A percentile compares a stretch with the other conserved stretches of the same genome.
Evolutionary conservation across 2,888 invertebrate genomes (phyloP).

Genomic region (Andrena chrysosceles): DNA sequence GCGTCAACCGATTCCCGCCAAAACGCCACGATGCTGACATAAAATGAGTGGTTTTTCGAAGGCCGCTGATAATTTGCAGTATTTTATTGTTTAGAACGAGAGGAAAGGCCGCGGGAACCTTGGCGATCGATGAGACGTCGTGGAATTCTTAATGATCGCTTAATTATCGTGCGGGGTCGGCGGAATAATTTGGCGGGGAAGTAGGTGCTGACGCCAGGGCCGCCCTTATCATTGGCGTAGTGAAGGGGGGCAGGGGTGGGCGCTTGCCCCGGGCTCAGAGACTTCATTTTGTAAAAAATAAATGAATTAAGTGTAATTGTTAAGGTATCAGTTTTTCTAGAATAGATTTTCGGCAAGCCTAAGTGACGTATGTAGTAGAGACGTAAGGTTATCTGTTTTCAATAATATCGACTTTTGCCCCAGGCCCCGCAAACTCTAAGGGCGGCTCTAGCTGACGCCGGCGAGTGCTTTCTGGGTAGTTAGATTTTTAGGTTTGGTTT

Average conservation of each 20-base stretch:
- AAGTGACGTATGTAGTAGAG: no score
- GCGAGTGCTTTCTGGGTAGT: neutral
- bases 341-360: no score
- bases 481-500: neutral
- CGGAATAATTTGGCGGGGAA: constrained; percentile 9
- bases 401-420: no score
- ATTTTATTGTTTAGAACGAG: neutral
- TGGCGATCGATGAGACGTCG: neutral
- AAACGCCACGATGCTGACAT: constrained; percentile 61
- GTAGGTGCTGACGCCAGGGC: neutral
- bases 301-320: no score
- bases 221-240: no score
- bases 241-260: no score
- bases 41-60: neutral
- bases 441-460: neutral
- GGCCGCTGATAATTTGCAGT: neutral
- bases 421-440: no score
- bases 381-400: no score
- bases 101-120: neutral
- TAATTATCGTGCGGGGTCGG: neutral
- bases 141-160: neutral
- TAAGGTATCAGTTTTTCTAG: no score
- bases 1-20: constrained; percentile 76
- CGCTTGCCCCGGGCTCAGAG: no score
- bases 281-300: no score